Evolutionary conservation across 2,797 vertebrate species (phyloP).

Genomic region (Remorina albescens): DNA sequence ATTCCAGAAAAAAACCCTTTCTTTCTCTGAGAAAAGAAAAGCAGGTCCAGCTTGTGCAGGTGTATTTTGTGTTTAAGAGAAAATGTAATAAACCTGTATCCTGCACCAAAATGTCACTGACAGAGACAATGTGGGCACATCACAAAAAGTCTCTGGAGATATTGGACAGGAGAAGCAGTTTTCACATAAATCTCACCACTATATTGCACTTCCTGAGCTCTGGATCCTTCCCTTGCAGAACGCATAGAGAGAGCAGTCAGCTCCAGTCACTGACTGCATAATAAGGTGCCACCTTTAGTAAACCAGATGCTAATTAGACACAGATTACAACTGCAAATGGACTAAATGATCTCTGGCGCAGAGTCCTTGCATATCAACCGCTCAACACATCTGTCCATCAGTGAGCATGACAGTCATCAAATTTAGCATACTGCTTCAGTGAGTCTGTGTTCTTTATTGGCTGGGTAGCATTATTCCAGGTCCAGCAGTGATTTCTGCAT

Average conservation of each 20-base stretch:
- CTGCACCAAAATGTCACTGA: constrained; percentile 21
- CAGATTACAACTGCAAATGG: constrained; percentile 57
- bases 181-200: constrained; percentile 28
- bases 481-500: constrained; percentile 3
- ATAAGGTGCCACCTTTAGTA: constrained; percentile 59
- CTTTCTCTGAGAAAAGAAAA: background rate
- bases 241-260: constrained; percentile 5
- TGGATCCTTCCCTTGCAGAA: constrained; percentile 16
- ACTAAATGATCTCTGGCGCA: constrained; percentile 27
- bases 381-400: constrained; percentile 43
- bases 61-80: constrained; percentile 2
- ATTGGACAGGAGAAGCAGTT: constrained; percentile 21
- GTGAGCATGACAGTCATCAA: constrained; percentile 13
- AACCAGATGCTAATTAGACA: constrained; percentile 67
- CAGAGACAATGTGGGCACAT: constrained; percentile 27
- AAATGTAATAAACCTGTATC: constrained; percentile 36
- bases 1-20: background rate
- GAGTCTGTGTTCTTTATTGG: constrained; percentile 23
- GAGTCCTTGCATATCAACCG: constrained; percentile 49
- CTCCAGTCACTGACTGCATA: constrained; percentile 52
- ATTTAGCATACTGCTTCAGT: constrained; percentile 21
- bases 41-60: background rate
- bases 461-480: constrained; percentile 14
- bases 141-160: constrained; percentile 32
- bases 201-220: constrained; percentile 30